Evolutionary conservation across 1,140 invertebrate genomes (phyloP).

Genomic region (Drosophila nigrodunni): DNA sequence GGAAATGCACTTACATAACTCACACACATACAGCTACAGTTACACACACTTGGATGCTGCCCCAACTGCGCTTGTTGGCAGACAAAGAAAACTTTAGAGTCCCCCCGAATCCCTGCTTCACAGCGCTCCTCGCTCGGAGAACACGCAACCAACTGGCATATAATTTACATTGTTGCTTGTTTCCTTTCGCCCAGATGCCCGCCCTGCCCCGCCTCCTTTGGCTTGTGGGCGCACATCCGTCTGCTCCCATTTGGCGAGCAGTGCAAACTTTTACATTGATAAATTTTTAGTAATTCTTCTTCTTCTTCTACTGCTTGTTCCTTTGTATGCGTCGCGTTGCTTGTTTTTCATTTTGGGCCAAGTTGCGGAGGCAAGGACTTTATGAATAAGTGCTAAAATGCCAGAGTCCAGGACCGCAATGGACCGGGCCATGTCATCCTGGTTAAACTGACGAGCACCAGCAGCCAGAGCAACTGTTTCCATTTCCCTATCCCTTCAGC

Average conservation of each 20-base stretch:
- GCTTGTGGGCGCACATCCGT: background rate
- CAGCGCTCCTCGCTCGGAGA: background rate
- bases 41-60: conserved; percentile 11
- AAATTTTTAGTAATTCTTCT: conserved; percentile 82
- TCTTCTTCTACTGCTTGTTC: too few species aligned
- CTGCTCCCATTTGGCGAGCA: conserved; percentile 29
- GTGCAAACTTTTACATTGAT: conserved; percentile 77
- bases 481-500: background rate
- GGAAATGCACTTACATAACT: conserved; percentile 41
- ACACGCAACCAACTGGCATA: conserved; percentile 68
- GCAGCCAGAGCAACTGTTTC: conserved; percentile 16
- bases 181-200: conserved; percentile 46
- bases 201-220: background rate
- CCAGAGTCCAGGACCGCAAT: conserved; percentile 84
- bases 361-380: conserved; percentile 74
- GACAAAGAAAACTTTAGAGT: conserved; percentile 32
- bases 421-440: conserved; percentile 84
- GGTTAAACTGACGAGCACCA: conserved; percentile 82
- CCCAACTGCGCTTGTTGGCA: conserved; percentile 12
- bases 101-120: too few species aligned
- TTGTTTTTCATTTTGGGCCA: conserved; percentile 59
- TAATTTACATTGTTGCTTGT: conserved; percentile 82
- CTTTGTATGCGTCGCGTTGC: conserved; percentile 42
- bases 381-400: conserved; percentile 84
- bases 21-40: conserved; percentile 19